Base-by-base conservation (phyloP, 2,888 invertebrate genomes). In the Phyllotreta striolata region DNA sequence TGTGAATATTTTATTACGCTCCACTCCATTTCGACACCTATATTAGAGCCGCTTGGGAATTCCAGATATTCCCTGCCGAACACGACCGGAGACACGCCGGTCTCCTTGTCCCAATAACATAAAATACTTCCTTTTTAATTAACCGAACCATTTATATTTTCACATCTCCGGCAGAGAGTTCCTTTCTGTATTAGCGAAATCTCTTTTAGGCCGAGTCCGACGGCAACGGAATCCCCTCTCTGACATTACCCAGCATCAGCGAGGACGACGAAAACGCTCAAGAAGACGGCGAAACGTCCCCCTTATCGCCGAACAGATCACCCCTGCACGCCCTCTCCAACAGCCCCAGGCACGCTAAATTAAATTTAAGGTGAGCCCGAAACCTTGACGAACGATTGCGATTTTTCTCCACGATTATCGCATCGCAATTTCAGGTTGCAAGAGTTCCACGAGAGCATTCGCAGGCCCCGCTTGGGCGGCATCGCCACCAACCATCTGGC, bases 231-330 rank as follows among this genome's bases (percentile, higher is more conserved):
- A 87, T 89, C 57, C 92, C 93, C 1, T 90, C 93, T 1, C 82
- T 95, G 69, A 93, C 93, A 0, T 82, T 95, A 47, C 96, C 96
- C 1, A 96, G 96, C 40, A 97, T 97, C 78, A 95, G 95, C 64
- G 96, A 97, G 81, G 96, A 96, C 72, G 96, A 96, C 77, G 96
- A 95, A 80, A 94, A 94, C 74, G 82, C 84, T 24, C 90, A 89
- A 34, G 91, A 91, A 39, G 93, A 93, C 63, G 88, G 89, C 37
- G 84, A 85, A 74, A 85, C 85, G 7, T 87, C 88, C 4, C 85
- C 88, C 0, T 87, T 88, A 52, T 90, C 87, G 34, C 89, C 86
- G 60, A 89, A 86, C 74, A 83, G 80, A 76, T 85, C 88, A 14
- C 88, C 89, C 0, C 79, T 87, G 55, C 85, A 86, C 55, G 84